Evolutionary conservation across 2,113 vertebrate species (phyloP), one percentile per base, ranked within the genome.

Genomic region (Pleuronectes platessa): DNA sequence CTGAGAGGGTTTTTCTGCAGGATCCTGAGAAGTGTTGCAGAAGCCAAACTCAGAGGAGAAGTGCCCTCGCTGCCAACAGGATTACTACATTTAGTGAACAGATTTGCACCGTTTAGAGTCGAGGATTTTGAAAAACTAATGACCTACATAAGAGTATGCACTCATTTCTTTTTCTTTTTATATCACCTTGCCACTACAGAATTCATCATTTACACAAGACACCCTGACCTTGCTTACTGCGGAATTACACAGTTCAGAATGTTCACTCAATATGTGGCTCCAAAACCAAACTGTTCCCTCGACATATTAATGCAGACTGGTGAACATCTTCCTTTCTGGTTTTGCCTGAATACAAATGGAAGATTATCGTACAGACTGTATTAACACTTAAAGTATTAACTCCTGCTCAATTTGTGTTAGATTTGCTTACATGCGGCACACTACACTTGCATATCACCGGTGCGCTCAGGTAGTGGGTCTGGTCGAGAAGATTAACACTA

Each of bases 11-110:
- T 84, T 83, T 84, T 61, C 74, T 83, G 71, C 69, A 86, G 76
- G 72, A 79, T 88, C 67, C 66, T 61, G 45, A 71, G 42, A 77
- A 79, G 68, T 77, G 82, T 60, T 67, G 35, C 27, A 78, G 64
- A 75, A 83, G 81, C 83, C 83, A 86, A 86, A 88, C 66, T 79
- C 65, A 3, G 68, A 73, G 68, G 77, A 76, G 66, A 59, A 83
- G 59, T 77, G 76, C 81, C 69, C 74, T 86, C 60, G 31, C 80
- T 78, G 84, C 80, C 79, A 86, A 88, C 37, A 81, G 81, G 79
- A 86, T 84, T 79, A 86, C 82, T 86, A 92, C 76, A 89, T 88
- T 84, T 90, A 89, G 83, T 65, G 64, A 84, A 87, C 71, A 58
- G 86, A 90, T 89, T 89, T 84, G 77, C 61, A 84, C 53, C 65